A percentile compares a stretch with the other conserved stretches of the same genome.
Conservation (phyloP, 1,140 invertebrate genomes). For the Drosophila takahashii region DNA sequence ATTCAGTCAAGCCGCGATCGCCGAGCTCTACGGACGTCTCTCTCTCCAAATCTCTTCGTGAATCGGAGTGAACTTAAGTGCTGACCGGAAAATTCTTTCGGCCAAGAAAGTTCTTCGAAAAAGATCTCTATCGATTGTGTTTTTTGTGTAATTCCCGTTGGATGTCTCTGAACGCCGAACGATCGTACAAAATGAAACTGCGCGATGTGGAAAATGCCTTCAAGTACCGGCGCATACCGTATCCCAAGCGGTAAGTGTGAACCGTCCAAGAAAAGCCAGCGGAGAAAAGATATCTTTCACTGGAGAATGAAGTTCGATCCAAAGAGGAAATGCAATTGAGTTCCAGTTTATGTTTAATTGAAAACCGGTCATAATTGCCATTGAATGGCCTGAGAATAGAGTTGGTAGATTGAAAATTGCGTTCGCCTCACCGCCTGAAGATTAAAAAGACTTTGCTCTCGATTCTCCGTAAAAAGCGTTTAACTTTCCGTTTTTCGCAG, state of each 20-base stretch:
- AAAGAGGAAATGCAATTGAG: slow-evolving; percentile 45
- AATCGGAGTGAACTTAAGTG: slow-evolving; percentile 29
- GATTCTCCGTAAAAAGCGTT: slow-evolving; percentile 52
- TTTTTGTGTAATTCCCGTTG: slow-evolving; percentile 27
- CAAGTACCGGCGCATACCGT: slow-evolving; percentile 82
- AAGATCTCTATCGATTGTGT: slow-evolving; percentile 32
- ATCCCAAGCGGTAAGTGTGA: slow-evolving; percentile 82
- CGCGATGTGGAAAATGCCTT: slow-evolving; percentile 83
- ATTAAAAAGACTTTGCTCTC: slow-evolving; percentile 43
- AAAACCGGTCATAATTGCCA: slow-evolving; percentile 74
- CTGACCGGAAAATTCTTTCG: slow-evolving; percentile 30
- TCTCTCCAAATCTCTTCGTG: slow-evolving; percentile 16
- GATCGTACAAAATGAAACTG: slow-evolving; percentile 82
- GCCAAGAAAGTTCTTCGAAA: slow-evolving; percentile 26
- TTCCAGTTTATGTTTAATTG: slow-evolving; percentile 58
- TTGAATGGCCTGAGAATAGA: slow-evolving; percentile 39
- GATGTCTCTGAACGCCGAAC: slow-evolving; percentile 66
- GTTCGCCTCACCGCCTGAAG: slow-evolving; percentile 19
- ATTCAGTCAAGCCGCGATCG: slow-evolving; percentile 81
- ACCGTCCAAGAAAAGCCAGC: slow-evolving; percentile 4
- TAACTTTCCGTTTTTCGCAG: slow-evolving; percentile 74
- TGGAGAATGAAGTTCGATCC: slow-evolving; percentile 15
- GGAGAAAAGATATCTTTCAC: slow-evolving; percentile 22
- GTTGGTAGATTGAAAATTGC: slow-evolving; percentile 35
- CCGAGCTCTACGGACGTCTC: slow-evolving; percentile 71